phyloP scores from a whole-genome alignment of 2,888 invertebrate species.

The Chorisops tibialis region DNA sequence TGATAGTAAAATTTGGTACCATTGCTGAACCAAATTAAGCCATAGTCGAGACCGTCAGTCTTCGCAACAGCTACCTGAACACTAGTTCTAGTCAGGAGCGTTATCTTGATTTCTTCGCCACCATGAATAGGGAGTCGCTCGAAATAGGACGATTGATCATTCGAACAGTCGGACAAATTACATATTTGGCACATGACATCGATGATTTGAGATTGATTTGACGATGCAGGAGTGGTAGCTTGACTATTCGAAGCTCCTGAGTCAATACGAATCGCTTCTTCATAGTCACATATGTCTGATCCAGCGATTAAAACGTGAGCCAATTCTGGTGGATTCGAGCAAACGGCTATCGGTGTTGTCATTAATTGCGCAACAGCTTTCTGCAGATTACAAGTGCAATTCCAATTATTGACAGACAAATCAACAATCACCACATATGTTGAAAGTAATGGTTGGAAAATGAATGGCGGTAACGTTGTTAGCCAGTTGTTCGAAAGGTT shows the following conservation, averaged over 20 bases:
- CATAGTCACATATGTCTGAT: neutral
- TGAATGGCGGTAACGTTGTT: neutral
- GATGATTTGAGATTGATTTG: neutral
- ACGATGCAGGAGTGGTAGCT: too few species aligned
- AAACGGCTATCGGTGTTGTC: neutral
- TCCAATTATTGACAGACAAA: neutral
- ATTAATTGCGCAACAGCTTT: neutral
- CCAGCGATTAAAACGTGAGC: neutral
- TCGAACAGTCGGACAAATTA: too few species aligned
- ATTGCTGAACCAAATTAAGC: neutral
- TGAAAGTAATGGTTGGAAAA: neutral
- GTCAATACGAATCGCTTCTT: too few species aligned
- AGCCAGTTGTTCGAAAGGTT: neutral
- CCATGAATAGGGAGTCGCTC: too few species aligned
- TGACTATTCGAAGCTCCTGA: too few species aligned
- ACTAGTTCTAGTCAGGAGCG: neutral
- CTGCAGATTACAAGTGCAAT: constrained; percentile 1
- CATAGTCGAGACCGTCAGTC: neutral
- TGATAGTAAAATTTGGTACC: too few species aligned
- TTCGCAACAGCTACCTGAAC: neutral
- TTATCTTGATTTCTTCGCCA: neutral
- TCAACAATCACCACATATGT: neutral
- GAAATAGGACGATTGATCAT: too few species aligned
- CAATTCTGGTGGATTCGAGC: neutral
- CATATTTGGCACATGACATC: too few species aligned